Evolutionary conservation across 2,797 vertebrate species (phyloP).

Genomic region (Cossypha dichroa): DNA sequence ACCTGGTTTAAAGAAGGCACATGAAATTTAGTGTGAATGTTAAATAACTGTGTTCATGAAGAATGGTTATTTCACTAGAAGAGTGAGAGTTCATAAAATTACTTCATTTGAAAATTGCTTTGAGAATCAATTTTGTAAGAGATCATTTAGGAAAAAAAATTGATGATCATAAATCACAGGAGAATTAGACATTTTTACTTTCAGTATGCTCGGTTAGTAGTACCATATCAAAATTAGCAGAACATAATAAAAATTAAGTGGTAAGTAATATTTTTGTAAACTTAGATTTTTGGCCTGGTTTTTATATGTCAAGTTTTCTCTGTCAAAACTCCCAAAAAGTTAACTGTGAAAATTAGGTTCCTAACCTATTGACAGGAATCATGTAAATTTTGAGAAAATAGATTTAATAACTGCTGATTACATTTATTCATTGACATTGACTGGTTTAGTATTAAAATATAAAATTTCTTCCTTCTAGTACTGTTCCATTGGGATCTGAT

Average conservation of each 20-base stretch:
- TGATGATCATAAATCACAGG: background rate
- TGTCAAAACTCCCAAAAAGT: background rate
- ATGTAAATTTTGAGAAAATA: background rate
- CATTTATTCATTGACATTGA: background rate
- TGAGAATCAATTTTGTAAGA: background rate
- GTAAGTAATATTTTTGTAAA: background rate
- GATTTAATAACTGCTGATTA: background rate
- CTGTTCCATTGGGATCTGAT: conserved; percentile 91
- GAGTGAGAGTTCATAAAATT: background rate
- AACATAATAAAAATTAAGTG: background rate
- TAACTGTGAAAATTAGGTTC: background rate
- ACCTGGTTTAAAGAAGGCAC: background rate
- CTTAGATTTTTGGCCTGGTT: background rate
- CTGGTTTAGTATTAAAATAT: background rate
- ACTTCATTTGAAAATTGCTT: background rate
- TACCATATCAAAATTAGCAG: background rate
- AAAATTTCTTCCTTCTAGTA: conserved; percentile 76
- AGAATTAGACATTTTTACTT: background rate
- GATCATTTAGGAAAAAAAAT: background rate
- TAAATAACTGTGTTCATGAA: background rate
- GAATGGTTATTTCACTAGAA: background rate
- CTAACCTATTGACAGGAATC: background rate
- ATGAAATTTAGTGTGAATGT: background rate
- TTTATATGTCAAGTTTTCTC: background rate
- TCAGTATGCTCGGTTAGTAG: background rate